Base-by-base conservation (phyloP, 2,888 invertebrate genomes). In the Nephrotoma appendiculata region DNA sequence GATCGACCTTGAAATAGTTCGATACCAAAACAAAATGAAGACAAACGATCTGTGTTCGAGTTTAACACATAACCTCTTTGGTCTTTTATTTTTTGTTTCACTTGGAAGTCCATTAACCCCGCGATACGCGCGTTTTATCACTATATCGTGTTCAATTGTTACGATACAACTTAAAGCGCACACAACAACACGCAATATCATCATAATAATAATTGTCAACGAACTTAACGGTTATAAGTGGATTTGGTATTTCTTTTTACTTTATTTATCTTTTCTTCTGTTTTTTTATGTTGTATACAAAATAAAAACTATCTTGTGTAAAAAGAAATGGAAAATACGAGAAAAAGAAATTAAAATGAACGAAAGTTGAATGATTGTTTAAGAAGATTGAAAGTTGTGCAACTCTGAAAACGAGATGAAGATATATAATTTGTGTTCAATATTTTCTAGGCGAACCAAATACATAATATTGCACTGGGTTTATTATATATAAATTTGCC, bases 1-100 rank as follows among this genome's bases (percentile, higher is more conserved):
- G 19, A 19, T 84, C 84, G 84, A 84, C 84, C 84, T 84, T 84
- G 84, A 84, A 84, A 84, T 84, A 84, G 84, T 84, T 84, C 84
- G 84, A 84, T 84, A 84, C 41, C 84, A 84, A 84, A 41, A 84
- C 12, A 83, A 83, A 41, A 84, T 71, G 19, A 71, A 71, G 84
- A 41, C 12, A 84, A 42, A 42, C n/a, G 71, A 44, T 44, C 15
- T 31, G 71, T 31, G 71, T 71, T 6, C 31, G 31, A 57, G 5
- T 31, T 71, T 11, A 9, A 71, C 31, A 19, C 11, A 11, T 31
- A 2, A 71, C 71, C 9, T 71, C 31, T 71, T 71, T 71, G 19
- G 31, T 5, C 5, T 31, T 31, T 71, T 19, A 2, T 71, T 7
- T 71, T 71, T 71, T 2, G 9, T 71, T 71, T 31, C 31, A 31